A percentile compares a stretch with the other conserved stretches of the same genome.
Conservation (phyloP, 2,113 vertebrate species). For the Atlantisia rogersi region DNA sequence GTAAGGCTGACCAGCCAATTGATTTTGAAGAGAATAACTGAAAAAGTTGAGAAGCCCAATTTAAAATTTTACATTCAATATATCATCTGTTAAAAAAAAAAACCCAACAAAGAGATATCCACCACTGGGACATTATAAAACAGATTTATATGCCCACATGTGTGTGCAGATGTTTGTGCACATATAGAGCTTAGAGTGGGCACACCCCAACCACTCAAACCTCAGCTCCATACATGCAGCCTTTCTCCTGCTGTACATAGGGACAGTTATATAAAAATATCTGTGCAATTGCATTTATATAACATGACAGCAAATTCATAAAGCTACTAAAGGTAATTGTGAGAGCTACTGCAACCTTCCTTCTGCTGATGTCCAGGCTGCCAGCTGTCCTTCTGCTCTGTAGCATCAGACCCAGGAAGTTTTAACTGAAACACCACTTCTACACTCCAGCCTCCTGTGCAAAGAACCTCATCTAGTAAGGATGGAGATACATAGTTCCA, state of each 20-base stretch:
- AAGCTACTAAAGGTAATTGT: not conserved
- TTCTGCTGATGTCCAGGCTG: not conserved
- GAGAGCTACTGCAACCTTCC: not conserved
- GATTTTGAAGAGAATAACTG: slow-evolving; percentile 5
- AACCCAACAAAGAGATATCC: not conserved
- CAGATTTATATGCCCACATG: not conserved
- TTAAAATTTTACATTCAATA: not conserved
- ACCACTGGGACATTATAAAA: not conserved
- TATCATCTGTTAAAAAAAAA: not conserved
- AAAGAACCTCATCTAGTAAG: not conserved
- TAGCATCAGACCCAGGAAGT: not conserved
- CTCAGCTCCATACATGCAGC: not conserved
- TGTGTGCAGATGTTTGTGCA: not conserved
- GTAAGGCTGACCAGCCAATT: not conserved
- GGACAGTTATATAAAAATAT: not conserved
- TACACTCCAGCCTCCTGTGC: not conserved
- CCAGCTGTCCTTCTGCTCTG: not conserved
- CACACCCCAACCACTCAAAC: not conserved
- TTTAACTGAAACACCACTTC: not conserved
- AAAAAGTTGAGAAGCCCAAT: not conserved
- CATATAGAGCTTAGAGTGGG: not conserved
- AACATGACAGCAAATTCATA: not conserved
- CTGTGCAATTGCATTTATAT: not conserved
- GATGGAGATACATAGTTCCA: not conserved
- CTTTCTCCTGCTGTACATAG: not conserved